Evolutionary conservation across 2,113 vertebrate species (phyloP).

Genomic region (Rana temporaria): DNA sequence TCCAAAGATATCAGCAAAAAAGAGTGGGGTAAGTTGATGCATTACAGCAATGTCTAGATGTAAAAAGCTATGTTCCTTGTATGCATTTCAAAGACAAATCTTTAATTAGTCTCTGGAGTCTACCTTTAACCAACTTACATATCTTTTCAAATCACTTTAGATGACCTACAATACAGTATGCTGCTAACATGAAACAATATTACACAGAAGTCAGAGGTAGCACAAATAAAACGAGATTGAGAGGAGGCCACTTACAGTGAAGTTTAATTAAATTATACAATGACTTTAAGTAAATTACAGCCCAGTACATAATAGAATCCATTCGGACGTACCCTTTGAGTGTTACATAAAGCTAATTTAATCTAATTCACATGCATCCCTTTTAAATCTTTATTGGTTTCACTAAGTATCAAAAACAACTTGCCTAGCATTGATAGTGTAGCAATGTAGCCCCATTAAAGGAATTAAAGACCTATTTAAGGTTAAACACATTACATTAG

Average conservation of each 20-base stretch:
- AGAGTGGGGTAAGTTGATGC: too few relatives aligned
- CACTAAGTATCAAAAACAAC: slow-evolving; percentile 43
- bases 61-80: too few relatives aligned
- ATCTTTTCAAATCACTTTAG: too few relatives aligned
- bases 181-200: background rate
- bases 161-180: too few relatives aligned
- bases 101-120: too few relatives aligned
- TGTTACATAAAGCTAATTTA: slow-evolving; percentile 51
- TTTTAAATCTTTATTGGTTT: slow-evolving; percentile 46
- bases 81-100: too few relatives aligned
- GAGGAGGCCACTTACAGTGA: background rate
- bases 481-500: slow-evolving; percentile 42
- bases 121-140: too few relatives aligned
- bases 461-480: slow-evolving; percentile 51
- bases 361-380: slow-evolving; percentile 32
- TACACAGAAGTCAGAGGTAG: background rate
- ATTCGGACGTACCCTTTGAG: slow-evolving; percentile 36
- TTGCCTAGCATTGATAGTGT: slow-evolving; percentile 10
- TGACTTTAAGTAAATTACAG: slow-evolving; percentile 37
- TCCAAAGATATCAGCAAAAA: too few relatives aligned
- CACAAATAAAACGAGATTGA: background rate
- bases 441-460: slow-evolving; percentile 30
- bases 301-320: slow-evolving; percentile 23
- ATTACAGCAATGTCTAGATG: too few relatives aligned
- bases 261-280: slow-evolving; percentile 39